Evolutionary conservation across 2,888 invertebrate species (phyloP), one percentile per base, ranked within the genome.

Genomic region (Campopleginae sp.): DNA sequence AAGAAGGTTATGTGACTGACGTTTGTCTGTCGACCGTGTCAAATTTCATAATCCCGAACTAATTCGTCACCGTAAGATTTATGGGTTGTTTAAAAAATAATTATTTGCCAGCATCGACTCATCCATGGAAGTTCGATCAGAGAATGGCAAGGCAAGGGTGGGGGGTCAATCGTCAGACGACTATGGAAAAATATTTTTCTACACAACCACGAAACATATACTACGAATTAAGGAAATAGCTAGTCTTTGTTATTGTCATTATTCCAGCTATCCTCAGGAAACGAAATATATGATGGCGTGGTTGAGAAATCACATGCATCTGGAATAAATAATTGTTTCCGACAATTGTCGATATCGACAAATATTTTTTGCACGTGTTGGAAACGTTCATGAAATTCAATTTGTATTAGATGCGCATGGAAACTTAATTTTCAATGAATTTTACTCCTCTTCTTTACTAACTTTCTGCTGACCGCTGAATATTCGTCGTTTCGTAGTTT

Each of bases 261-360:
- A 27, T 72, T 54, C 4, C 58, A 19, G 33, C 23, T 7, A 19
- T 23, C 31, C 31, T 58, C 27, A 8, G 8, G 14, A 46, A 63
- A 44, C n/a, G 31, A 46, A 7, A 23, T 66, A 14, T 33, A 6
- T n/a, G n/a, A 31, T 33, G 31, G 12, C 23, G 42, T 58, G 42
- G 17, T 58, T 58, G 42, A 63, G n/a, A 38, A 71, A 38, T 80
- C 27, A 75, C 70, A 42, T 68, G 12, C 23, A 74, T 51, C 61
- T 12, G 33, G 74, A 44, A 74, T 83, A 46, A 68, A 79, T 46
- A 78, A 83, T 79, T 75, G 46, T 58, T 76, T 54, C 58, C 44
- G n/a, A n/a, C 76, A 79, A 80, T 84, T 80, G 54, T n/a, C n/a
- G n/a, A n/a, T 27, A 68, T 68, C n/a, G 27, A 46, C 2, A 2